These are phyloP conservation scores for Lagocephalus sceleratus DNA, from an alignment of 2,797 vertebrate species.

Conservation along the genomic window DNA sequence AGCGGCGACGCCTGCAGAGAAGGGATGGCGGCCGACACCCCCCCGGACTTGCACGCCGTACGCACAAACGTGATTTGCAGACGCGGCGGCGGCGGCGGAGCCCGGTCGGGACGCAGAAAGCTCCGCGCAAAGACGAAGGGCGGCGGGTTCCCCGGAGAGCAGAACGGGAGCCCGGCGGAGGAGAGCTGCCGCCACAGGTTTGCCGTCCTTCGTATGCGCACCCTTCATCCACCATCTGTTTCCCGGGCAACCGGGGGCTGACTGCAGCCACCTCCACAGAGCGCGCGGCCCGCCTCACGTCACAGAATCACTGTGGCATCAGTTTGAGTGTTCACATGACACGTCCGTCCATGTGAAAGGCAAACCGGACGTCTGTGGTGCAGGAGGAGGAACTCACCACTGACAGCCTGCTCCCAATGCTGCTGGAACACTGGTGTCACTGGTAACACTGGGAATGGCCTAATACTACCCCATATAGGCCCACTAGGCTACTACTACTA, in stretches of 20 bases:
- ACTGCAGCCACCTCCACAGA: slow-evolving; percentile 46
- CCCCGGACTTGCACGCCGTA: slow-evolving; percentile 2
- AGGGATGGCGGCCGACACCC: slow-evolving; percentile 3
- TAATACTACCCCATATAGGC: no score
- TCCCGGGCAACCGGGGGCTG: slow-evolving; percentile 62
- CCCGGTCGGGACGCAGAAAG: slow-evolving; percentile 41
- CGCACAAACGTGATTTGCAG: slow-evolving; percentile 21
- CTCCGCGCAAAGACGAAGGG: slow-evolving; percentile 48
- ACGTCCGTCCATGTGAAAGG: neutral
- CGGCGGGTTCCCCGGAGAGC: slow-evolving; percentile 32
- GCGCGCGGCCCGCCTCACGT: slow-evolving; percentile 14
- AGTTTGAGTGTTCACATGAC: neutral
- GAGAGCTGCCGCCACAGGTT: slow-evolving; percentile 67
- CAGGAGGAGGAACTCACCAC: no score
- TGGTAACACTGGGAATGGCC: no score
- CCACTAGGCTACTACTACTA: no score
- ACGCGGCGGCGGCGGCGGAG: slow-evolving; percentile 32
- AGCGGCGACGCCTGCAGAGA: slow-evolving; percentile 1
- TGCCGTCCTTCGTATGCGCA: slow-evolving; percentile 63
- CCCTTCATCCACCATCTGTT: slow-evolving; percentile 73
- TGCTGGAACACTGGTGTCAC: no score
- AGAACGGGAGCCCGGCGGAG: slow-evolving; percentile 41
- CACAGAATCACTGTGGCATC: neutral
- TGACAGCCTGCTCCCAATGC: no score
- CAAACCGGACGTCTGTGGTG: neutral